These are phyloP conservation scores for Dryococelus australis DNA, from an alignment of 2,888 invertebrate species.

Conservation along the genomic window DNA sequence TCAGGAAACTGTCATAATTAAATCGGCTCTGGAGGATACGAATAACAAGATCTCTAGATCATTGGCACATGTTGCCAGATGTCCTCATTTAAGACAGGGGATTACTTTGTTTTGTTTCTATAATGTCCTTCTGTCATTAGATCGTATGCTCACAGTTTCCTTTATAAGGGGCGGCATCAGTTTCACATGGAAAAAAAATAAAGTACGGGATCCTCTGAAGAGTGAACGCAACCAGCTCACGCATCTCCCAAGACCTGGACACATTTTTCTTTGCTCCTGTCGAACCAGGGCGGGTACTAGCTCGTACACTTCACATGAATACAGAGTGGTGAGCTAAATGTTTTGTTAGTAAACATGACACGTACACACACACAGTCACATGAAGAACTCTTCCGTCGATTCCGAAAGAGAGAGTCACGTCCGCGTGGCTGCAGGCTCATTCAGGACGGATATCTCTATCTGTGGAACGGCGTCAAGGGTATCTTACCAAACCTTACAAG, in stretches of 20 bases:
- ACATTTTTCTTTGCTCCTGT: background rate
- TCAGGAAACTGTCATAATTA: no score
- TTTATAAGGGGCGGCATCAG: background rate
- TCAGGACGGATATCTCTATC: slow-evolving; percentile 89
- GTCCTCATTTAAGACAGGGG: no score
- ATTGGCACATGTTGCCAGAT: no score
- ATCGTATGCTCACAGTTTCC: background rate
- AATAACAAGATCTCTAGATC: no score
- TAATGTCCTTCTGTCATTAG: background rate
- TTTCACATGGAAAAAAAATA: background rate
- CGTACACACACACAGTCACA: slow-evolving; percentile 62
- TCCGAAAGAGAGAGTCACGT: slow-evolving; percentile 82
- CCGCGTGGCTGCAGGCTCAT: slow-evolving; percentile 73
- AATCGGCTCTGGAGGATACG: no score
- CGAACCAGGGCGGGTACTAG: background rate
- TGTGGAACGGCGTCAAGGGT: slow-evolving; percentile 46
- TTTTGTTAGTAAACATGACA: background rate
- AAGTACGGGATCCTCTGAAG: background rate
- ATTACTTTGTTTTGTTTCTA: background rate
- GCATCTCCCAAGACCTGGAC: background rate
- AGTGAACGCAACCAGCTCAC: no score
- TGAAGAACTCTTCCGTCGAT: slow-evolving; percentile 82
- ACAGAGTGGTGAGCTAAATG: background rate
- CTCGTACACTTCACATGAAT: background rate
- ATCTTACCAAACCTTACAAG: background rate